Conservation (phyloP, 1,140 invertebrate species). For the Hirudo medicinalis region DNA sequence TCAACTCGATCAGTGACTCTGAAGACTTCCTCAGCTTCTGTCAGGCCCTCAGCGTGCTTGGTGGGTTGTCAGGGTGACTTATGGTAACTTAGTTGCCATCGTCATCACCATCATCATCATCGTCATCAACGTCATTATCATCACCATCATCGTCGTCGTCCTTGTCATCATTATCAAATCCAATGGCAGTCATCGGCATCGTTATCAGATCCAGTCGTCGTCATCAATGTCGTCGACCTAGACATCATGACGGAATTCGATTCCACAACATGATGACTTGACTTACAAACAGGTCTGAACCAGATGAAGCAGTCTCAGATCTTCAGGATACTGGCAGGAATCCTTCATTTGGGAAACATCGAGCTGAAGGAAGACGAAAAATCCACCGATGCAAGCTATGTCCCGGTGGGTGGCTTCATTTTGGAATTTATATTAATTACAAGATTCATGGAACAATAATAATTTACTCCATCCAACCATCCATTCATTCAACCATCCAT, state of each 20-base stretch:
- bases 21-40: conserved; percentile 58
- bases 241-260: too few species aligned
- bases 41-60: conserved; percentile 55
- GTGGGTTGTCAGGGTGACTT: conserved; percentile 26
- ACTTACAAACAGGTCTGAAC: conserved; percentile 55
- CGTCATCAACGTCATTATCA: background rate
- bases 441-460: too few species aligned
- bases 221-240: background rate
- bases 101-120: background rate
- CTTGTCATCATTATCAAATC: too few species aligned
- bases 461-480: too few species aligned
- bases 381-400: conserved; percentile 32
- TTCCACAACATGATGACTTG: too few species aligned
- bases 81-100: too few species aligned
- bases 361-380: conserved; percentile 49
- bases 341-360: conserved; percentile 84
- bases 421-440: too few species aligned
- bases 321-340: conserved; percentile 68
- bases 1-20: conserved; percentile 69
- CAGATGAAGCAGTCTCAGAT: conserved; percentile 66
- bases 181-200: too few species aligned
- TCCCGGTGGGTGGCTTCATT: conserved; percentile 42
- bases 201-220: too few species aligned
- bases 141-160: too few species aligned
- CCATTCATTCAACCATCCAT: too few species aligned